Percentiles rank a stretch among this genome's conserved stretches.
phyloP scores from a whole-genome alignment of 2,113 vertebrate species.

The Galemys pyrenaicus region DNA sequence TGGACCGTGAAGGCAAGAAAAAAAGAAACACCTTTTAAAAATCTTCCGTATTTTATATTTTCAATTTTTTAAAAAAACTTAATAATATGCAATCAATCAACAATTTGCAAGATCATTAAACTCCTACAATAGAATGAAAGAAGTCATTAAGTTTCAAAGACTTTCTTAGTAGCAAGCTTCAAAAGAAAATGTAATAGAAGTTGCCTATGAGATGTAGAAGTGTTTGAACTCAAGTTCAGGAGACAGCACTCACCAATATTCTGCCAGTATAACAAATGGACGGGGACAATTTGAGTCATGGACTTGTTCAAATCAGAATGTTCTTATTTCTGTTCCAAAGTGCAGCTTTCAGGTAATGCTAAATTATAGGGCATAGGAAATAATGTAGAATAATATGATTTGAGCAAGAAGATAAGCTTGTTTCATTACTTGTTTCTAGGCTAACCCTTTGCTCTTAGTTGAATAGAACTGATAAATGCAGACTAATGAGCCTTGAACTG shows the following conservation, averaged over 20 bases:
- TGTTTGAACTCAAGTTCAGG: not conserved
- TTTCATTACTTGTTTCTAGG: not conserved
- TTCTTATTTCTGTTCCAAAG: constrained; percentile 8
- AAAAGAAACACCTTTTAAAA: constrained; percentile 47
- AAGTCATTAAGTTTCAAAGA: constrained; percentile 18
- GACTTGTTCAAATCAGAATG: not conserved
- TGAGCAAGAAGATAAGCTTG: not conserved
- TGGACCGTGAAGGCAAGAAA: not conserved
- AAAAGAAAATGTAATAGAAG: constrained; percentile 38
- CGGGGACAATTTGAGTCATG: not conserved
- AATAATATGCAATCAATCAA: constrained; percentile 45
- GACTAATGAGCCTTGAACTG: not conserved
- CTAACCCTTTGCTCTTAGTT: not conserved
- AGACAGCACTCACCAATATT: not conserved
- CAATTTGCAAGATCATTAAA: constrained; percentile 64
- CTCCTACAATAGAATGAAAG: constrained; percentile 3
- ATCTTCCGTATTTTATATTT: constrained; percentile 35
- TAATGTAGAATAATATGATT: not conserved
- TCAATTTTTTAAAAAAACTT: constrained; percentile 11
- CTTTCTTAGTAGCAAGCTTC: not conserved
- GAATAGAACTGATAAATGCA: constrained; percentile 24
- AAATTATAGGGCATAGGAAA: not conserved
- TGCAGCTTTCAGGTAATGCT: not conserved
- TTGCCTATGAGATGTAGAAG: constrained; percentile 2
- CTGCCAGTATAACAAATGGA: not conserved